phyloP scores from a whole-genome alignment of 2,888 invertebrate species.

The Drosophila kokeensis region DNA sequence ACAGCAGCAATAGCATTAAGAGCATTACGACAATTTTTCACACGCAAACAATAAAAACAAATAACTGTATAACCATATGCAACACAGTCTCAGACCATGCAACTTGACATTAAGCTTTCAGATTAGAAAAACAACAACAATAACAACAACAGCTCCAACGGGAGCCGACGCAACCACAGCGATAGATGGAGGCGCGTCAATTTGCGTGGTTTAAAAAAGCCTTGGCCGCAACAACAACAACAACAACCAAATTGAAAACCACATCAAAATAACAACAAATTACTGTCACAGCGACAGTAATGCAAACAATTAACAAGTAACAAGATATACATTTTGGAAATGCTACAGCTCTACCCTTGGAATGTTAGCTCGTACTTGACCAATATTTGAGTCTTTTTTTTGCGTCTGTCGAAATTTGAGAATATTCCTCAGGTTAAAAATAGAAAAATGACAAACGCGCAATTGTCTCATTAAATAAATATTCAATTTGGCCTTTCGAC shows the following conservation, averaged over 20 bases:
- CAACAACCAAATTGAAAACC: constrained; percentile 36
- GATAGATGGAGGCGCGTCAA: constrained; percentile 24
- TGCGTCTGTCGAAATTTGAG: constrained; percentile 36
- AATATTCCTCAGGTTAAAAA: constrained; percentile 27
- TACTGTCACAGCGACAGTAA: constrained; percentile 54
- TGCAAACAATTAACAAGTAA: constrained; percentile 55
- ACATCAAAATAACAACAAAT: constrained; percentile 40
- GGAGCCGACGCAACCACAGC: constrained; percentile 17
- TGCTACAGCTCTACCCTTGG: constrained; percentile 39
- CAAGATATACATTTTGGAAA: constrained; percentile 41
- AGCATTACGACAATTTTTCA: constrained; percentile 47
- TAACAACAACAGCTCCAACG: constrained; percentile 33
- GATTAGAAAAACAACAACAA: constrained; percentile 41
- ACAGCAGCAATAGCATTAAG: constrained; percentile 13
- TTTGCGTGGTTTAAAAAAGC: constrained; percentile 21
- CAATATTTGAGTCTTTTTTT: constrained; percentile 9
- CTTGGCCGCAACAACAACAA: constrained; percentile 15
- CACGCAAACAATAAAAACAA: constrained; percentile 62
- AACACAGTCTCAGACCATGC: constrained; percentile 56
- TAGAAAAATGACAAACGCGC: constrained; percentile 17
- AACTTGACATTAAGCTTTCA: constrained; percentile 69
- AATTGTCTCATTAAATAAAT: constrained; percentile 37
- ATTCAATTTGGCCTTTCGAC: constrained; percentile 11
- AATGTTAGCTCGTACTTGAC: constrained; percentile 28
- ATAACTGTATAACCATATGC: constrained; percentile 40